Percentiles rank a stretch among this genome's conserved stretches.
These are phyloP conservation scores for Scaptomyza graminum DNA, from an alignment of 1,140 invertebrate genomes.

Conservation along the genomic window DNA sequence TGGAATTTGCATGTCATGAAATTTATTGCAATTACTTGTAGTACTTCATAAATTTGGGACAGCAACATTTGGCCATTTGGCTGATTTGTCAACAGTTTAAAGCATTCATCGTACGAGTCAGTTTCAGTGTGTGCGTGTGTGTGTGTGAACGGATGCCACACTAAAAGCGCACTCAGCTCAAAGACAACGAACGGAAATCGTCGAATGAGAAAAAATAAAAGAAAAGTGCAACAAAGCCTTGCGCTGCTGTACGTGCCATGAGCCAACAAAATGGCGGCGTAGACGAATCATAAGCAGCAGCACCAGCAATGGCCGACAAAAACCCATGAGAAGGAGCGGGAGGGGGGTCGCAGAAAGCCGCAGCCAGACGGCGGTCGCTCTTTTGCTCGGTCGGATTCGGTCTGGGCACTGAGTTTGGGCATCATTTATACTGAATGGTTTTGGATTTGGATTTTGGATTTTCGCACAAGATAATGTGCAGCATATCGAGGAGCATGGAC, in stretches of 20 bases:
- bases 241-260: slow-evolving; percentile 61
- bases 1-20: slow-evolving; percentile 37
- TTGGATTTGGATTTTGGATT: slow-evolving; percentile 77
- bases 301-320: slow-evolving; percentile 61
- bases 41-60: slow-evolving; percentile 60
- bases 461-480: slow-evolving; percentile 80
- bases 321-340: slow-evolving; percentile 58
- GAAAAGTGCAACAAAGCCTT: slow-evolving; percentile 46
- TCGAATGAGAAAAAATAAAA: slow-evolving; percentile 24
- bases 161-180: slow-evolving; percentile 80
- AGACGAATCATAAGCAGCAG: slow-evolving; percentile 75
- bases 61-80: slow-evolving; percentile 23
- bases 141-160: slow-evolving; percentile 64
- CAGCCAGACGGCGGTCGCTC: slow-evolving; percentile 61
- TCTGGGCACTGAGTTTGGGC: slow-evolving; percentile 20
- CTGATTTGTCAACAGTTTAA: slow-evolving; percentile 41
- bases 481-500: slow-evolving; percentile 2
- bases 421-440: slow-evolving; percentile 81
- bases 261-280: slow-evolving; percentile 71
- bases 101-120: slow-evolving; percentile 4
- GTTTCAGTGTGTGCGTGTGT: slow-evolving; percentile 24
- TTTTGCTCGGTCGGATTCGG: background rate
- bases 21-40: slow-evolving; percentile 38
- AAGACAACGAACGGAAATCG: slow-evolving; percentile 76
- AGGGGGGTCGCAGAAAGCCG: slow-evolving; percentile 55